phyloP scores from a whole-genome alignment of 1,140 invertebrate species.

The Magallana gigas region DNA sequence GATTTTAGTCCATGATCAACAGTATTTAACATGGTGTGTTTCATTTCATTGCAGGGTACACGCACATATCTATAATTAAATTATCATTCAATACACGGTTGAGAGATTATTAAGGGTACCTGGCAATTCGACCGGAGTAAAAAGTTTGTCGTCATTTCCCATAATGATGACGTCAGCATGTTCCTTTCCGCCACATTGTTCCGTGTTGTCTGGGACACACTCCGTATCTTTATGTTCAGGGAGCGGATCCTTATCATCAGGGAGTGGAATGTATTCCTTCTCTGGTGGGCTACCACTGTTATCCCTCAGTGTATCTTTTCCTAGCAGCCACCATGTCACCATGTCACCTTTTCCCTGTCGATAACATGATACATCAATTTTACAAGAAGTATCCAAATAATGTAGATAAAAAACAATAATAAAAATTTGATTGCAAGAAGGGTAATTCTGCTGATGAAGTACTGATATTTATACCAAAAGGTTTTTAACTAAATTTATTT shows the following conservation, averaged over 20 bases:
- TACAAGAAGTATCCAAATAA: no score
- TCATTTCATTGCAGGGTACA: no score
- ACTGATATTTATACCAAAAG: no score
- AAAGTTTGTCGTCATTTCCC: not conserved
- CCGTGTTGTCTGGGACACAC: not conserved
- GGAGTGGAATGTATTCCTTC: not conserved
- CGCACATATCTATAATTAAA: no score
- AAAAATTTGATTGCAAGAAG: no score
- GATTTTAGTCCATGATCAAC: no score
- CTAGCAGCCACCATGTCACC: slow-evolving; percentile 76
- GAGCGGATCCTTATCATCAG: not conserved
- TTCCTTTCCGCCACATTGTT: not conserved
- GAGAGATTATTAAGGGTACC: not conserved
- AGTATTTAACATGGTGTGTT: no score
- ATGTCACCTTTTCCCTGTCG: slow-evolving; percentile 78
- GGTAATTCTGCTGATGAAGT: no score
- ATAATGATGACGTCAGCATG: not conserved
- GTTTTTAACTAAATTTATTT: no score
- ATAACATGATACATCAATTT: not conserved
- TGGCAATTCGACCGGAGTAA: not conserved
- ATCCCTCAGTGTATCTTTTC: slow-evolving; percentile 42
- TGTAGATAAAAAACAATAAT: no score
- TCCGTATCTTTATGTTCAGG: not conserved
- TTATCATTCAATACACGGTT: no score
- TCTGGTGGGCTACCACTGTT: not conserved